Conservation (phyloP, 2,113 vertebrate genomes). For the Symphodus melops region DNA sequence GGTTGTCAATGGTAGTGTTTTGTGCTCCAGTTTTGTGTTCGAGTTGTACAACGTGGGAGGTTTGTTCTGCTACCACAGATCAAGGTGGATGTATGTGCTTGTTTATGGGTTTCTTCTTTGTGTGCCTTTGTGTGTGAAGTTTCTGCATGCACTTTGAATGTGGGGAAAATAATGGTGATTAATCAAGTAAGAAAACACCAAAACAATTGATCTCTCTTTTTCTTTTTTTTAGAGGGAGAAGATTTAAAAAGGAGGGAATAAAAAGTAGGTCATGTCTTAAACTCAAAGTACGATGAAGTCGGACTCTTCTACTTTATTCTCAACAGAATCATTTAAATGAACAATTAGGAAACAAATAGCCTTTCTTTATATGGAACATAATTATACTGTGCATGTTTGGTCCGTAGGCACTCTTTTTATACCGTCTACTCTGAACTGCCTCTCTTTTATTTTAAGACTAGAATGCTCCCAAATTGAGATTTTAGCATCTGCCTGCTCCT, state of each 20-base stretch:
- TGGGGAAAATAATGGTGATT: constrained; percentile 50
- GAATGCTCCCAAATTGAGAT: constrained; percentile 34
- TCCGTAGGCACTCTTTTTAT: constrained; percentile 13
- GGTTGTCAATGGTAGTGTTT: constrained; percentile 58
- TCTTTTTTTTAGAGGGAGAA: constrained; percentile 16
- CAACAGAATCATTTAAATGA: constrained; percentile 47
- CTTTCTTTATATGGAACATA: constrained; percentile 15
- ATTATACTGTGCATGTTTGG: constrained; percentile 16
- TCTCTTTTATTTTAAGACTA: constrained; percentile 27
- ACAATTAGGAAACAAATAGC: constrained; percentile 37
- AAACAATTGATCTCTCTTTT: constrained; percentile 12
- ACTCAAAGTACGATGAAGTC: constrained; percentile 48
- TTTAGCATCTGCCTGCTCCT: constrained; percentile 9
- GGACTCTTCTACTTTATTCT: constrained; percentile 39
- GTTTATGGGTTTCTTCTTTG: constrained; percentile 28
- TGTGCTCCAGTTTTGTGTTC: constrained; percentile 50
- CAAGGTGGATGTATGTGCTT: constrained; percentile 52
- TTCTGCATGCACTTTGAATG: constrained; percentile 10
- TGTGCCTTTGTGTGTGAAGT: constrained; percentile 17
- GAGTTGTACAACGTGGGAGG: constrained; percentile 53
- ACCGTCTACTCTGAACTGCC: not conserved
- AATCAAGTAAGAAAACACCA: constrained; percentile 48
- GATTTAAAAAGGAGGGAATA: constrained; percentile 17
- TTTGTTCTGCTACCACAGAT: constrained; percentile 60
- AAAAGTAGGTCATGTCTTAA: constrained; percentile 64